These are phyloP conservation scores for Mesocentrotus franciscanus DNA, from an alignment of 53 echinoderm and acorn worm species.

Conservation along the genomic window DNA sequence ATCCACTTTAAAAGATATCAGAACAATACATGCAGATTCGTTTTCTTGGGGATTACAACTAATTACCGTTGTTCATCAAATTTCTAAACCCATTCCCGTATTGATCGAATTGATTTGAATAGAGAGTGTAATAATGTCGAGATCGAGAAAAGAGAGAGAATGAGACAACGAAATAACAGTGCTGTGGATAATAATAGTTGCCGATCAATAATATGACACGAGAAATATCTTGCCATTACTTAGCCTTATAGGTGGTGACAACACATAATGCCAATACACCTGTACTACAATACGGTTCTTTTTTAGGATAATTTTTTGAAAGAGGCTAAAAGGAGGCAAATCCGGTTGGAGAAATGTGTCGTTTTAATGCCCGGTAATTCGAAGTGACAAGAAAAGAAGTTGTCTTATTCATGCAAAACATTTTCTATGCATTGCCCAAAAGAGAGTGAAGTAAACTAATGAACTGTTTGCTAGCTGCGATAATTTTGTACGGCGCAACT, in stretches of 20 bases:
- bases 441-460: too few species aligned
- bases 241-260: neutral
- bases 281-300: neutral
- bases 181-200: neutral
- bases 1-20: neutral
- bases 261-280: neutral
- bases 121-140: neutral
- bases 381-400: neutral
- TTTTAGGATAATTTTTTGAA: neutral
- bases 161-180: neutral
- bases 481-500: too few species aligned
- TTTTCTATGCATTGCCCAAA: too few species aligned
- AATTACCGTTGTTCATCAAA: constrained; percentile 4
- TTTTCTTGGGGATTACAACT: neutral
- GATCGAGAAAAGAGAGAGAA: neutral
- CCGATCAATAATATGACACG: neutral
- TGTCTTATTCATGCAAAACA: too few species aligned
- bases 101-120: constrained; percentile 3
- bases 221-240: neutral
- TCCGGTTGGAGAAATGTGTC: neutral
- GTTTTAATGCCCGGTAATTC: neutral
- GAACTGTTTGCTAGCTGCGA: too few species aligned
- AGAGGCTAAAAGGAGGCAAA: neutral
- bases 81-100: neutral
- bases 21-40: neutral